Percentiles rank a stretch among this genome's conserved stretches.
Conservation (phyloP, 2,888 invertebrate species). For the Barypeithes pellucidus region DNA sequence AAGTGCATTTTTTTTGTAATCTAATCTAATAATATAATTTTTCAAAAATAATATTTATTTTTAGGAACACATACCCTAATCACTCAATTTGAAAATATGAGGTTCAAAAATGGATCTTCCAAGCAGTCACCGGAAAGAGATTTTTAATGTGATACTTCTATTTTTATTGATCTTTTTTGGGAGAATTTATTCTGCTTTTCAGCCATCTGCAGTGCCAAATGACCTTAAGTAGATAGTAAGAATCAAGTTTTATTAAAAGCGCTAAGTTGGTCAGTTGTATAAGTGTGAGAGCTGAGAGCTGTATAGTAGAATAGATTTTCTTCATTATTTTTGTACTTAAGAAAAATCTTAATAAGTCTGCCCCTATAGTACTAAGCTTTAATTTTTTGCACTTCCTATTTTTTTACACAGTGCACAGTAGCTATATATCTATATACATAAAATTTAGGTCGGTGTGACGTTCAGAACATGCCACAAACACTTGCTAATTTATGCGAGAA, state of each 20-base stretch:
- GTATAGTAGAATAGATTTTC: not conserved
- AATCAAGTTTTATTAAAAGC: not conserved
- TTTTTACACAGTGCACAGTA: not conserved
- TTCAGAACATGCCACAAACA: too few relatives aligned
- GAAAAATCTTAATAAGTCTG: not conserved
- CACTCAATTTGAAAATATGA: slow-evolving; percentile 85
- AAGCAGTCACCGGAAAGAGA: slow-evolving; percentile 34
- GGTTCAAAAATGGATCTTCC: slow-evolving; percentile 49
- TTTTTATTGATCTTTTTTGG: not conserved
- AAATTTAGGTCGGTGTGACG: too few relatives aligned
- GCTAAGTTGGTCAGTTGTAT: not conserved
- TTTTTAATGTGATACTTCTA: slow-evolving; percentile 44
- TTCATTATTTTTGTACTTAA: slow-evolving; percentile 1
- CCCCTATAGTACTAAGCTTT: not conserved
- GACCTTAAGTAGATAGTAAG: not conserved
- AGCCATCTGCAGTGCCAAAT: not conserved
- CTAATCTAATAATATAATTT: not conserved
- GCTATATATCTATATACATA: not conserved
- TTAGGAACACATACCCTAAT: slow-evolving; percentile 83
- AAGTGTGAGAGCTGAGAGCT: not conserved
- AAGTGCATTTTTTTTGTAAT: too few relatives aligned
- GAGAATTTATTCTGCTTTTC: not conserved
- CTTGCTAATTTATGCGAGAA: too few relatives aligned
- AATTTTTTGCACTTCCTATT: not conserved
- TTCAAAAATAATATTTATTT: slow-evolving; percentile 19